Evolutionary conservation across 2,797 vertebrate species (phyloP).

Genomic region (Neosalanx taihuensis): DNA sequence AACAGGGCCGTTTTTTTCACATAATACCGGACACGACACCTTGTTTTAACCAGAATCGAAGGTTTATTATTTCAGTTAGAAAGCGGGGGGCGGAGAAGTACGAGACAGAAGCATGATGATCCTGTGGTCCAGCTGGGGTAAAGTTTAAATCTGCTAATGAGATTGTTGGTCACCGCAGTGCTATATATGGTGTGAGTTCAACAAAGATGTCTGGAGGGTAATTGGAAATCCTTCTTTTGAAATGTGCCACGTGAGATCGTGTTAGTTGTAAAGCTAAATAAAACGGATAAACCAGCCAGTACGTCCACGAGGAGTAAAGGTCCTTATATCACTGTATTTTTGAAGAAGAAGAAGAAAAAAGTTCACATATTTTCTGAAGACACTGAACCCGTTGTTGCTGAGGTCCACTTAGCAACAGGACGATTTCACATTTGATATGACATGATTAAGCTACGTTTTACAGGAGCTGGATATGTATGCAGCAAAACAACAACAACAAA

Average conservation of each 20-base stretch:
- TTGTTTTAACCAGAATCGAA: conserved; percentile 64
- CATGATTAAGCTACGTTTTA: too few relatives aligned
- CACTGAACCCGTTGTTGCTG: too few relatives aligned
- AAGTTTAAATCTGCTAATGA: conserved; percentile 79
- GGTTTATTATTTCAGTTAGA: conserved; percentile 57
- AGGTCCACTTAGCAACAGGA: too few relatives aligned
- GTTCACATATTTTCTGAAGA: too few relatives aligned
- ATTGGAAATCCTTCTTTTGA: conserved; percentile 50
- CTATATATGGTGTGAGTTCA: conserved; percentile 75
- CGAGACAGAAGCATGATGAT: conserved; percentile 62
- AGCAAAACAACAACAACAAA: too few relatives aligned
- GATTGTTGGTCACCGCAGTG: conserved; percentile 74
- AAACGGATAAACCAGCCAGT: not conserved
- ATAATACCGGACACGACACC: conserved; percentile 62
- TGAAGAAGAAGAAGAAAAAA: too few relatives aligned
- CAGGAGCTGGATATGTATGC: too few relatives aligned
- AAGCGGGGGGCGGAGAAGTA: conserved; percentile 46
- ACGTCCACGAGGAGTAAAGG: not conserved
- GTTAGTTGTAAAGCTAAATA: not conserved
- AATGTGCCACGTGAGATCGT: conserved; percentile 40
- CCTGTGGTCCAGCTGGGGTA: conserved; percentile 66
- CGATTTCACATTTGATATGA: too few relatives aligned
- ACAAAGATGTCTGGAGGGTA: conserved; percentile 54
- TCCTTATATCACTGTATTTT: not conserved
- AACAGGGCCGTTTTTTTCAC: conserved; percentile 51